phyloP scores from a whole-genome alignment of 2,888 invertebrate species.

The Folsomia candida region DNA sequence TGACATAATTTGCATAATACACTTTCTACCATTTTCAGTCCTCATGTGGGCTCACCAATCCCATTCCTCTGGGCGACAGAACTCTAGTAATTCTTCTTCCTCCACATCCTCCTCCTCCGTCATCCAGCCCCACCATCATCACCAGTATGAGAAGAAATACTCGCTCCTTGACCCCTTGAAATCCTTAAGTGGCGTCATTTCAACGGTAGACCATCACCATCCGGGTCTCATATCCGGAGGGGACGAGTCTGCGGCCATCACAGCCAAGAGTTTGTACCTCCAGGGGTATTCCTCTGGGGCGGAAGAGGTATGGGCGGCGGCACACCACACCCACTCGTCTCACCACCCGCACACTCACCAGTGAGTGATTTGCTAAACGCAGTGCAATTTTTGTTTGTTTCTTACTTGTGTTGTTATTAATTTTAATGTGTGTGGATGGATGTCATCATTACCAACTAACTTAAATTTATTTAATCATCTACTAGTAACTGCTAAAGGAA shows the following conservation, averaged over 20 bases:
- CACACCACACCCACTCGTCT: no score
- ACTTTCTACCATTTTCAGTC: no score
- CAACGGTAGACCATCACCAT: slow-evolving; percentile 20
- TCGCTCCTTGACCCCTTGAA: slow-evolving; percentile 37
- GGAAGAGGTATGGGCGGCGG: slow-evolving; percentile 32
- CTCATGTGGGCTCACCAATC: slow-evolving; percentile 81
- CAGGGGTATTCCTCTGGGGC: slow-evolving; percentile 23
- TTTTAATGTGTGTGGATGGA: neutral
- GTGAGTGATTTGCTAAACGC: slow-evolving; percentile 19
- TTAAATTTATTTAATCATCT: no score
- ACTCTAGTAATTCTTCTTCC: slow-evolving; percentile 44
- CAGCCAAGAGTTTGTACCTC: slow-evolving; percentile 28
- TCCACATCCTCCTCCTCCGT: slow-evolving; percentile 41
- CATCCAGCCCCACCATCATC: slow-evolving; percentile 29
- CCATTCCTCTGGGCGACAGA: slow-evolving; percentile 44
- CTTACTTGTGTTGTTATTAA: slow-evolving; percentile 10
- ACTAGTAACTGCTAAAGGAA: no score
- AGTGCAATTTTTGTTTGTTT: slow-evolving; percentile 22
- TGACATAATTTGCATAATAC: no score
- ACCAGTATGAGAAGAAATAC: slow-evolving; percentile 32
- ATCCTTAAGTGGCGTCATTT: slow-evolving; percentile 34
- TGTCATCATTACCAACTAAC: neutral
- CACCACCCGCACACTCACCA: slow-evolving; percentile 23
- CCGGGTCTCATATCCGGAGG: slow-evolving; percentile 15
- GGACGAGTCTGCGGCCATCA: slow-evolving; percentile 29